Base-by-base conservation (phyloP, 2,113 vertebrate genomes). In the Galeopterus variegatus region DNA sequence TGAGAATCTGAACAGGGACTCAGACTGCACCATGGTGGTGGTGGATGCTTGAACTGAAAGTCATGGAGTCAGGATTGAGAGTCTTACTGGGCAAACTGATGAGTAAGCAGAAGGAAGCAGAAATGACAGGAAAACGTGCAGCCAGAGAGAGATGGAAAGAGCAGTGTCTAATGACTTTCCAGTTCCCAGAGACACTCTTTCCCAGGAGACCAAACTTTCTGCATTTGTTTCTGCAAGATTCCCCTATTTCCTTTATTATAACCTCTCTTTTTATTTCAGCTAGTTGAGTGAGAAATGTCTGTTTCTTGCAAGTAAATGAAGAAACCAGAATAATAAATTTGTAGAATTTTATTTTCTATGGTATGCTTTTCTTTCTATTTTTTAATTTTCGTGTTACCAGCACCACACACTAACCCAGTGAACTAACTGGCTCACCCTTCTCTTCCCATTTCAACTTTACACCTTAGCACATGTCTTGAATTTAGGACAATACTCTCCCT, bases 261-360 rank as follows among this genome's bases (percentile, higher is more conserved):
- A 64, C 17, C 56, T 84, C 17, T 50, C 41, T 80, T 90, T 76
- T 92, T 69, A 31, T 7, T 52, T 92, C 9, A 84, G n/a, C 17
- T 67, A 31, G 0, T 81, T 82, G 23, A 87, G 36, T 73, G 65
- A 94, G 45, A 93, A 79, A 87, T 76, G 18, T 80, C 54, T 90
- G 21, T 64, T 97, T 21, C 12, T 82, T 77, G n/a, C 31, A 77
- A 90, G 87, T 17, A 54, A 69, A 60, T n/a, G 50, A 92, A 77
- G 69, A 90, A 65, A 76, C 56, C 81, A 95, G 48, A 70, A 45
- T 77, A 82, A 94, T 62, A 62, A 31, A 86, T 87, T 64, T 94
- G n/a, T 77, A 82, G 36, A 70, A 54, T 50, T 36, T 82, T 93
- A 84, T 86, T 87, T 60, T 65, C 72, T 90, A 48, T 45, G 33